These are phyloP conservation scores for Troilus luridus DNA, from an alignment of 2,888 invertebrate species.

Conservation along the genomic window DNA sequence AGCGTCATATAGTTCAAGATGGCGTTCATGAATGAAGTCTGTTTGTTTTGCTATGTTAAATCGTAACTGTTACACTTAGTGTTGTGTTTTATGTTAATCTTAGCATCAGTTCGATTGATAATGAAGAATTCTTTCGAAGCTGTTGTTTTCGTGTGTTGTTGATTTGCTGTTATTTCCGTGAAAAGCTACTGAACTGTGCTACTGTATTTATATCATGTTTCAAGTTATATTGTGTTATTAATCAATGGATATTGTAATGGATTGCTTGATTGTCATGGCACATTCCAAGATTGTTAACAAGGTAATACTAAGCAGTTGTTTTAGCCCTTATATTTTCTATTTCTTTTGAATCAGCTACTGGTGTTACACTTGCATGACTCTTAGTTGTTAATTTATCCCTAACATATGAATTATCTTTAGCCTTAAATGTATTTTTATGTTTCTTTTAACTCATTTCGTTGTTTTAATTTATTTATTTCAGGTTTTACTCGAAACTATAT, in stretches of 20 bases:
- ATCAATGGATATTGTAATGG: slow-evolving; percentile 24
- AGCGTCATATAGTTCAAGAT: slow-evolving; percentile 78
- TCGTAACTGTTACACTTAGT: slow-evolving; percentile 27
- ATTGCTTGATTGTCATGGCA: not conserved
- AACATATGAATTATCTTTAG: not conserved
- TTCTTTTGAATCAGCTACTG: slow-evolving; percentile 38
- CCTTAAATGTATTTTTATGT: not conserved
- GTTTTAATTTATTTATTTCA: slow-evolving; percentile 1
- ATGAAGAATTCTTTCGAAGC: not conserved
- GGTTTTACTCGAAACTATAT: not conserved
- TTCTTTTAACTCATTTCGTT: not conserved
- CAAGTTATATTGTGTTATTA: not conserved
- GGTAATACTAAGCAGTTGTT: not conserved
- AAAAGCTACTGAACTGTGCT: not conserved
- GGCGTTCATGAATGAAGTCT: slow-evolving; percentile 70
- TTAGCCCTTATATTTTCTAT: not conserved
- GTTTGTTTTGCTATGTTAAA: slow-evolving; percentile 60
- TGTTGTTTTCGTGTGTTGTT: not conserved
- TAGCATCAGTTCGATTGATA: not conserved
- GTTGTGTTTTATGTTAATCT: not conserved
- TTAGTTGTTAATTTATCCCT: not conserved
- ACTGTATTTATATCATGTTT: slow-evolving; percentile 10
- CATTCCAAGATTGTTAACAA: not conserved
- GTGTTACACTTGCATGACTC: slow-evolving; percentile 54
- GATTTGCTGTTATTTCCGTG: not conserved